Base-by-base conservation (phyloP, 2,113 vertebrate genomes). In the Perccottus glenii region DNA sequence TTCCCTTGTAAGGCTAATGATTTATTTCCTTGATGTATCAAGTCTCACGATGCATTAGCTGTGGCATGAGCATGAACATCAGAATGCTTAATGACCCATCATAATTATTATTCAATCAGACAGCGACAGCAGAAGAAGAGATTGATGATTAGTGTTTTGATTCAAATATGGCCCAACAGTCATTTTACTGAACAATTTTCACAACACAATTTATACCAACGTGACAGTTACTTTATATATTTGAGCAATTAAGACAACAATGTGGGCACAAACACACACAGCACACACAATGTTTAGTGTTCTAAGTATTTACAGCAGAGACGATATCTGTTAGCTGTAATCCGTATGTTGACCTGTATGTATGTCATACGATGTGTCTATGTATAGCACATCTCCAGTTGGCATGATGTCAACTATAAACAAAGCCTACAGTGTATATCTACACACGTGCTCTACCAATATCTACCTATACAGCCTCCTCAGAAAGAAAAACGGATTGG, bases 1-100 rank as follows among this genome's bases (percentile, higher is more conserved):
- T 88, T 87, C 81, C 61, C 73, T 66, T 46, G 71, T 64, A 79
- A 81, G 65, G 67, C 75, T 57, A 82, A 88, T 76, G 64, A 85
- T 79, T 87, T 80, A 83, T 87, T 77, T 82, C 67, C 50, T 61
- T 69, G 71, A 75, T 80, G 75, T 73, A 62, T 85, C 74, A 40
- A 67, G 72, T 78, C 70, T 77, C 66, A 53, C 70, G 75, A 78
- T 72, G 65, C 69, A 84, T 84, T 70, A 78, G 73, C 52, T 55
- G 69, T 64, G 68, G 67, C 69, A 75, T 75, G 63, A 69, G 68
- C 70, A 71, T 59, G 69, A 83, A 70, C 73, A 80, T 73, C 63
- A 57, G 64, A 82, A 85, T 62, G 68, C 58, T 15, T 73, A 82
- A 81, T 78, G 86, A 80, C 38, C 78, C 75, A 11, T 44, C 35